Base-by-base conservation (phyloP, 2,797 vertebrate species). In the Anableps anableps region DNA sequence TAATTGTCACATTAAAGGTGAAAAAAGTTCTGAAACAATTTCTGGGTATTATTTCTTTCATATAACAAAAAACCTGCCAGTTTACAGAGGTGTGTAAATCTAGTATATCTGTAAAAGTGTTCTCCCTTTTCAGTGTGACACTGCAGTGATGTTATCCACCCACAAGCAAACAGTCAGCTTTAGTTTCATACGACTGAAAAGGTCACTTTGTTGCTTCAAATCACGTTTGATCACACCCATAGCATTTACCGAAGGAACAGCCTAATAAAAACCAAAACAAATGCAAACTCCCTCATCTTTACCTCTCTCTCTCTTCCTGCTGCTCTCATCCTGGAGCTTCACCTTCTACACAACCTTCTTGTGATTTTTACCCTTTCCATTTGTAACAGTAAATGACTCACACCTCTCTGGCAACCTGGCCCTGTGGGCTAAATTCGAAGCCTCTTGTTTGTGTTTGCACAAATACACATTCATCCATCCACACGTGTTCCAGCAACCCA, bases 361-460 rank as follows among this genome's bases (percentile, higher is more conserved):
- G 36, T 36, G 53, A 72, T 64, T 76, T 80, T 80, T 72, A 31
- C 50, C 62, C 23, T n/a, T n/a, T 51, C n/a, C 43, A n/a, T 78
- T 62, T 79, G n/a, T 47, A 78, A 60, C 80, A 79, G 34, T 45
- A 53, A 83, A 79, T 88, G 88, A 87, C 79, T 83, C 83, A 77
- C 80, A 74, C 72, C 29, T 34, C 43, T 38, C 21, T 68, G 77
- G 62, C 76, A 82, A 82, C 81, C 78, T 75, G 74, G n/a, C 60
- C 76, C 50, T 79, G 75, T 58, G 23, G 60, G 60, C 10, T 72
- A 51, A 60, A 71, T 48, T 72, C 29, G 29, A 62, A 66, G 36
- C 72, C 14, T 29, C 55, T 71, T 75, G 50, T 76, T 62, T 77
- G 36, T 36, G 6, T 55, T 78, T 68, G 43, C 21, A 34, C 29